Evolutionary conservation across 2,797 vertebrate genomes (phyloP).

Genomic region (Parauchenoglanis punctatus): DNA sequence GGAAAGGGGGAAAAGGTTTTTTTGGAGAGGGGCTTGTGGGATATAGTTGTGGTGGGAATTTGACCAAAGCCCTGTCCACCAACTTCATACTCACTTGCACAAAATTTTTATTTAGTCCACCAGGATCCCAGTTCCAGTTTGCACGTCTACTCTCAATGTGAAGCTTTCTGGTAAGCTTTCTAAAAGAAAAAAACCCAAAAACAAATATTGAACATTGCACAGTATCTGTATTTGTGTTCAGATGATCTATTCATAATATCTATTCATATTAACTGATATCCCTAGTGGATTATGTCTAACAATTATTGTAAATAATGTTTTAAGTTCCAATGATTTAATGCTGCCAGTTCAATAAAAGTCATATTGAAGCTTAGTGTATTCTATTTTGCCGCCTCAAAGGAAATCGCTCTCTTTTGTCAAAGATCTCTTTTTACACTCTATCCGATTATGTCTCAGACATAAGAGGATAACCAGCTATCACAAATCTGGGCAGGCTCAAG

Average conservation of each 20-base stretch:
- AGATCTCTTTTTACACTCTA: conserved; percentile 13
- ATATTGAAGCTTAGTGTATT: neutral
- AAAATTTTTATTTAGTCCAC: neutral
- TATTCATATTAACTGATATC: neutral
- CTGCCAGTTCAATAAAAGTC: neutral
- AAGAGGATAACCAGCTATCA: conserved; percentile 23
- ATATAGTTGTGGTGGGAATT: neutral
- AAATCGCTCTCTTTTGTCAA: neutral
- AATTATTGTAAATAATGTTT: neutral
- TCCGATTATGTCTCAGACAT: neutral
- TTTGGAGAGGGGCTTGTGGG: neutral
- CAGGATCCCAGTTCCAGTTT: neutral
- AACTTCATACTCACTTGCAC: neutral
- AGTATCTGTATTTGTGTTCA: neutral
- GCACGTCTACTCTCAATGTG: neutral
- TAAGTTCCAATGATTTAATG: neutral
- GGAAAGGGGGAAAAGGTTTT: neutral
- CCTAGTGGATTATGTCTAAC: neutral
- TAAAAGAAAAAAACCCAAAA: neutral
- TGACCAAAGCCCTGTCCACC: neutral
- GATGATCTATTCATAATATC: neutral
- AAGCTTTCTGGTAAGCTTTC: neutral
- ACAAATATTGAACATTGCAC: neutral
- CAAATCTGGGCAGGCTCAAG: neutral
- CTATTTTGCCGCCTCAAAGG: neutral